These are phyloP conservation scores for Hydrozoanthus gracilis DNA, from an alignment of 92 coral and sea anemone genomes.

Conservation along the genomic window DNA sequence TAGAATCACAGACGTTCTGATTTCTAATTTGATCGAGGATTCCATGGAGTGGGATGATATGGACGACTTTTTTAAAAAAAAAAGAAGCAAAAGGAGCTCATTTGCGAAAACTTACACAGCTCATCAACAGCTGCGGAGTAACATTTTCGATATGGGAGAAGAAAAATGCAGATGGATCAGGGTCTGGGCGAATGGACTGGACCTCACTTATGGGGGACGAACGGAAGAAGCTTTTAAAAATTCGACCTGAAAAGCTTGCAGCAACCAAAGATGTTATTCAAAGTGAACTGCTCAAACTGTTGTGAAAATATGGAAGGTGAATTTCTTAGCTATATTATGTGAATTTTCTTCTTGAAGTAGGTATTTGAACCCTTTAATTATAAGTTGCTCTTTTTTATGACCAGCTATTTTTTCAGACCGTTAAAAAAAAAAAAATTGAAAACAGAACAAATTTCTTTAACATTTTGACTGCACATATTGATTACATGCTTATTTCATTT, in stretches of 20 bases:
- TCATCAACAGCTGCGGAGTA: conserved; percentile 55
- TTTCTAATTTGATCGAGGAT: too few relatives aligned
- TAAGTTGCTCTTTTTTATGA: background rate
- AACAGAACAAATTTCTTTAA: background rate
- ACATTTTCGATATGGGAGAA: conserved; percentile 61
- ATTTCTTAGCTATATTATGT: background rate
- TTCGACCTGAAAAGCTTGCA: conserved; percentile 22
- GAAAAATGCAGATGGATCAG: conserved; percentile 40
- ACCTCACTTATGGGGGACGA: conserved; percentile 15
- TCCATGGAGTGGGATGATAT: too few relatives aligned
- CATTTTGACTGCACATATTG: background rate
- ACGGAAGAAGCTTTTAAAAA: conserved; percentile 16
- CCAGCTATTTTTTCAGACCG: conserved; percentile 18
- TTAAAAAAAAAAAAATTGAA: background rate
- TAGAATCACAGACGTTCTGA: too few relatives aligned
- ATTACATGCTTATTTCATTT: conserved; percentile 9
- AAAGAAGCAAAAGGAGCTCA: conserved; percentile 56
- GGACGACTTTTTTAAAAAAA: too few relatives aligned
- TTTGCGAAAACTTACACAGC: conserved; percentile 21
- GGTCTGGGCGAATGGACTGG: conserved; percentile 21
- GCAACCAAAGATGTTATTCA: background rate
- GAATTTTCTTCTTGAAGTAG: background rate
- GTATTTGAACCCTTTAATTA: background rate
- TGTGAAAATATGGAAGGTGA: conserved; percentile 30
- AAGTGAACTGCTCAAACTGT: conserved; percentile 19